Evolutionary conservation across 2,888 invertebrate genomes (phyloP).

Genomic region (Antheraea yamamai): DNA sequence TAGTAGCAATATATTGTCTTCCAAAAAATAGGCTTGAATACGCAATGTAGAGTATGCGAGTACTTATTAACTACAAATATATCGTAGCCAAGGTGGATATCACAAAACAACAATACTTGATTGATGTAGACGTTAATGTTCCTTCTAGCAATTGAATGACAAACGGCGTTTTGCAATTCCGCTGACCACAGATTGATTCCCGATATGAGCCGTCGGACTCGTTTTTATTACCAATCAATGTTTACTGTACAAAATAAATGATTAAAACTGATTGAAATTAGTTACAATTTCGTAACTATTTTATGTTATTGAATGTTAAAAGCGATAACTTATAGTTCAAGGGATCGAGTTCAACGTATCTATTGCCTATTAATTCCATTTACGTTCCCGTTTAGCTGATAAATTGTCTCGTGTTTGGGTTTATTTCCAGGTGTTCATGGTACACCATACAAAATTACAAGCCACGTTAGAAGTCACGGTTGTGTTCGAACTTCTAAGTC

Average conservation of each 20-base stretch:
- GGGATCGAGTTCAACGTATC: neutral
- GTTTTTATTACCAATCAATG: conserved; percentile 54
- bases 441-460: conserved; percentile 48
- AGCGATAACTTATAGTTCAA: neutral
- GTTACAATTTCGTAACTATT: conserved; percentile 15
- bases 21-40: neutral
- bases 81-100: conserved; percentile 26
- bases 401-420: conserved; percentile 36
- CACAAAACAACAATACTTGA: conserved; percentile 53
- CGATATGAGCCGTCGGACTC: conserved; percentile 53
- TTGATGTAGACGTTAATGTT: conserved; percentile 63
- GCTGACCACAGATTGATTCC: conserved; percentile 49
- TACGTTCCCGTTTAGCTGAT: conserved; percentile 28
- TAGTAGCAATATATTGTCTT: neutral
- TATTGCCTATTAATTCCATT: neutral
- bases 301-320: neutral
- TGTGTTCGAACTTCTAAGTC: conserved; percentile 49
- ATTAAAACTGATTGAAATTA: conserved; percentile 21
- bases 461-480: conserved; percentile 57
- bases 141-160: conserved; percentile 67
- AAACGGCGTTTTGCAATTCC: conserved; percentile 62
- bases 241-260: conserved; percentile 24
- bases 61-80: conserved; percentile 39
- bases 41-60: neutral
- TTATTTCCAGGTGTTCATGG: conserved; percentile 41